phyloP scores from a whole-genome alignment of 2,113 vertebrate species.

The Oncorhynchus tshawytscha region DNA sequence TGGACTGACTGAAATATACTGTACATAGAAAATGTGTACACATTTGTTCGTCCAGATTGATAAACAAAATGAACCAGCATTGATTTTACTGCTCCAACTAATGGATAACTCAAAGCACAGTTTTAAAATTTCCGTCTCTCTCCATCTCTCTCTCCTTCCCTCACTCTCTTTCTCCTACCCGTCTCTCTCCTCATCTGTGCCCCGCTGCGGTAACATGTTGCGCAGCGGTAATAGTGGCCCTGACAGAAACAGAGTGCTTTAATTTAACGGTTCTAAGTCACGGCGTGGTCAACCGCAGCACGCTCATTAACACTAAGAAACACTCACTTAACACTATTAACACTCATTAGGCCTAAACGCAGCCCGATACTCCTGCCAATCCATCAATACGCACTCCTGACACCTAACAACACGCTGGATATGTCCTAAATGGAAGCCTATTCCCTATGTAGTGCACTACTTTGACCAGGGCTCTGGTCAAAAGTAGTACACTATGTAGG shows the following conservation, averaged over 20 bases:
- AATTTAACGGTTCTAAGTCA: slow-evolving; percentile 26
- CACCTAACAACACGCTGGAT: too few relatives aligned
- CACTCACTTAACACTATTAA: slow-evolving; percentile 41
- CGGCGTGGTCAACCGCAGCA: slow-evolving; percentile 22
- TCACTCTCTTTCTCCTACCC: not conserved
- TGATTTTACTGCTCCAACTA: too few relatives aligned
- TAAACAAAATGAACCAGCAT: too few relatives aligned
- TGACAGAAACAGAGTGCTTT: slow-evolving; percentile 34
- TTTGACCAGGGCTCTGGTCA: too few relatives aligned
- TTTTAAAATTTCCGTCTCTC: not conserved
- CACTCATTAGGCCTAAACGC: slow-evolving; percentile 13
- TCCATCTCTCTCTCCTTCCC: not conserved
- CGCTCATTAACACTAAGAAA: slow-evolving; percentile 31
- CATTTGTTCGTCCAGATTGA: too few relatives aligned
- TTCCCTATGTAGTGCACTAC: too few relatives aligned
- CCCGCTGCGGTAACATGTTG: slow-evolving; percentile 6
- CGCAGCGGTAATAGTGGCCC: not conserved
- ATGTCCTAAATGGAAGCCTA: too few relatives aligned
- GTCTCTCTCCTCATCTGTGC: slow-evolving; percentile 4
- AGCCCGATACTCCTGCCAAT: not conserved
- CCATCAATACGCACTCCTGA: not conserved
- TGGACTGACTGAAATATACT: slow-evolving; percentile 28
- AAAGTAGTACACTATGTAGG: too few relatives aligned
- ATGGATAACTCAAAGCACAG: too few relatives aligned
- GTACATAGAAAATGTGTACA: not conserved